Evolutionary conservation across 2,888 invertebrate genomes (phyloP).

Genomic region (Nomada ferruginata): DNA sequence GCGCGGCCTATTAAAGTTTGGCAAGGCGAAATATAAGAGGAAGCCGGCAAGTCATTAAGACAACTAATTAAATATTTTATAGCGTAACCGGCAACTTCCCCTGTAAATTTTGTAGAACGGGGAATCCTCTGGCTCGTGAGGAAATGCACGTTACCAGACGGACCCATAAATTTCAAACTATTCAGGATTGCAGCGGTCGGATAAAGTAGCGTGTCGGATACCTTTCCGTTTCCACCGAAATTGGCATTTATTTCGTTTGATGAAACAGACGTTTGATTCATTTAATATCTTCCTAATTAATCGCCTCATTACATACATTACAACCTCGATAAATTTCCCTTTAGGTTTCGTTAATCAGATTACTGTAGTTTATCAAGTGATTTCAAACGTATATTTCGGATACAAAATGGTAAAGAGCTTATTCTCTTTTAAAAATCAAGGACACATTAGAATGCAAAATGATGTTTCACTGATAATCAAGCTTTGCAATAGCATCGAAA

Average conservation of each 20-base stretch:
- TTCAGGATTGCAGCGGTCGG: slow-evolving; percentile 27
- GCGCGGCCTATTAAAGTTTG: slow-evolving; percentile 42
- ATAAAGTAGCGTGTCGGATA: slow-evolving; percentile 13
- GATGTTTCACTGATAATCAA: too few relatives aligned
- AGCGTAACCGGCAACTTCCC: slow-evolving; percentile 59
- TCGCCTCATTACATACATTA: too few relatives aligned
- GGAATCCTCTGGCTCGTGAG: slow-evolving; percentile 43
- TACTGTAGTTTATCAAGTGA: too few relatives aligned
- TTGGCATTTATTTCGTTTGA: slow-evolving; percentile 16
- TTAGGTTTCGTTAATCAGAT: too few relatives aligned
- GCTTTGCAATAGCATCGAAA: too few relatives aligned
- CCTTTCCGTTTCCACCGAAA: neutral
- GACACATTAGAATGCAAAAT: too few relatives aligned
- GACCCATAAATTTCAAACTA: slow-evolving; percentile 68
- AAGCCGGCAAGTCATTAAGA: slow-evolving; percentile 60
- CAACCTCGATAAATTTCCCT: too few relatives aligned
- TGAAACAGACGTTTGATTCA: neutral
- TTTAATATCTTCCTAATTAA: neutral
- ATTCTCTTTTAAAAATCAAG: too few relatives aligned
- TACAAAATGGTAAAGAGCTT: too few relatives aligned
- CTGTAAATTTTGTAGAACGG: slow-evolving; percentile 64
- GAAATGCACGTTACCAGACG: slow-evolving; percentile 48
- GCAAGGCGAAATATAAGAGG: slow-evolving; percentile 50
- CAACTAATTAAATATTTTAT: slow-evolving; percentile 73
- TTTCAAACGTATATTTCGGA: too few relatives aligned